These are phyloP conservation scores for Zygaena filipendulae DNA, from an alignment of 2,888 invertebrate genomes.

Conservation along the genomic window DNA sequence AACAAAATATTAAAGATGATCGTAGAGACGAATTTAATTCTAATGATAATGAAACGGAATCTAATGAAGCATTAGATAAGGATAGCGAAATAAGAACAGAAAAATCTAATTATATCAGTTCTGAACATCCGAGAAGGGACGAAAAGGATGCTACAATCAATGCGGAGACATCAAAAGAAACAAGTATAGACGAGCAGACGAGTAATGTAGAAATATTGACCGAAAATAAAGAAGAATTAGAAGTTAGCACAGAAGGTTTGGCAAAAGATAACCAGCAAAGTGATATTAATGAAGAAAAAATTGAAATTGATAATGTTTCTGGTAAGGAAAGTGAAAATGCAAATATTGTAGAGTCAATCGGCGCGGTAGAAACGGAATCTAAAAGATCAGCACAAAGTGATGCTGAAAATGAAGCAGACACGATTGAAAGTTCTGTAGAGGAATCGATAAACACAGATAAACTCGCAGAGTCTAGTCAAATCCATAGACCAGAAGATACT, in stretches of 20 bases:
- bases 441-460: background rate
- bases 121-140: no score
- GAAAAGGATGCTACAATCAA: no score
- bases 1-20: no score
- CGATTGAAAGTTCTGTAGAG: background rate
- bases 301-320: slow-evolving; percentile 1
- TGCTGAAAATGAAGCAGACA: no score
- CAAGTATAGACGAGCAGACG: background rate
- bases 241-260: no score
- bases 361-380: background rate
- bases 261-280: background rate
- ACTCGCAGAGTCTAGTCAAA: no score
- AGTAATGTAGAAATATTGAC: slow-evolving; percentile 1
- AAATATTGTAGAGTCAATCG: background rate
- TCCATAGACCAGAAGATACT: no score
- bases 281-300: background rate
- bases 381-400: background rate
- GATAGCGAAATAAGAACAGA: no score
- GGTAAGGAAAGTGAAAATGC: background rate
- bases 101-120: no score
- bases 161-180: no score
- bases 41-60: no score
- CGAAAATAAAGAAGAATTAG: background rate
- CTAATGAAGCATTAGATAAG: slow-evolving; percentile 2
- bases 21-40: no score